Base-by-base conservation (phyloP, 2,888 invertebrate genomes). In the Sarcophaga rosellei region DNA sequence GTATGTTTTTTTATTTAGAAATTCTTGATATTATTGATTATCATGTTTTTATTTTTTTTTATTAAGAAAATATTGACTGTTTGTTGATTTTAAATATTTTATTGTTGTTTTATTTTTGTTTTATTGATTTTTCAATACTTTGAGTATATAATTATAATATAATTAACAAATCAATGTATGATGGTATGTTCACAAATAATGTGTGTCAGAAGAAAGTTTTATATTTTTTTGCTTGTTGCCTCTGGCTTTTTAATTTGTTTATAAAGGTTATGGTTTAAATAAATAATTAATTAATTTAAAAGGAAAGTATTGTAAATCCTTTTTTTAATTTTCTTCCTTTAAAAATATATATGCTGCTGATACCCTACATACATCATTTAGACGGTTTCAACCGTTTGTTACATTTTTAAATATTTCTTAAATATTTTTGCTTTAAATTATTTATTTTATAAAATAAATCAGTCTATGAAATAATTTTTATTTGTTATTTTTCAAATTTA, bases 401-500 rank as follows among this genome's bases (percentile, higher is more conserved):
- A 17, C 15, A 15, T 47, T 47, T 53, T 12, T 53, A 53, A 53
- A 8, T 2, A 20, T 68, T 68, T 44, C n/a, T 21, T 61, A 47
- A 62, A 68, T 68, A 68, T 70, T 53, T 45, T 68, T 53, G 3
- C 2, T 2, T 35, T 69, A 25, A 69, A 12, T 47, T 70, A 70
- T 70, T 5, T 65, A 25, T n/a, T 70, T 70, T 63, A 68, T 76
- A 47, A 79, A 84, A 69, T 81, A 81, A 69, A 85, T 85, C 85
- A 85, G 85, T 85, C 85, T 82, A 81, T 85, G n/a, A 85, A 78
- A 75, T 81, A 78, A 78, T 35, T 81, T 72, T 72, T 72, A 35
- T 81, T 75, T 44, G 57, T 53, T 23, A 21, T 62, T 78, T 73
- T 45, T 63, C 47, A 25, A 62, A 35, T 47, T 70, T 35, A 21